Percentiles rank a stretch among this genome's conserved stretches.
phyloP scores from a whole-genome alignment of 2,888 invertebrate genomes.

The Ophion obscuratus region DNA sequence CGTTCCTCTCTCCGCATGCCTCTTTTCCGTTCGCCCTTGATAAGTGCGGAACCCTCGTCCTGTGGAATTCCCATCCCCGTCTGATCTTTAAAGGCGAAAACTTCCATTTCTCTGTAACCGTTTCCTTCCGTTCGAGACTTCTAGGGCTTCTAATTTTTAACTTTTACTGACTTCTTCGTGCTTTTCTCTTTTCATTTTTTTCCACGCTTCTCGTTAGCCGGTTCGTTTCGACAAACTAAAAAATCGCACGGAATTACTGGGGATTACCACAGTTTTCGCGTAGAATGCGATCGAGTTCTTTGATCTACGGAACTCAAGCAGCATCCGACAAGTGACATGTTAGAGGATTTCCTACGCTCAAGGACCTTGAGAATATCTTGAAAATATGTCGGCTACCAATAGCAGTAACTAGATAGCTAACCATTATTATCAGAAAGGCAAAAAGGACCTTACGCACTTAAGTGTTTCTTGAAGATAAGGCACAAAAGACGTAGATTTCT shows the following conservation, averaged over 20 bases:
- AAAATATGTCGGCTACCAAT: no score
- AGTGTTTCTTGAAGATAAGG: no score
- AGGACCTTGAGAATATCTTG: no score
- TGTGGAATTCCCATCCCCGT: constrained; percentile 35
- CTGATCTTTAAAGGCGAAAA: constrained; percentile 30
- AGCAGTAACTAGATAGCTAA: no score
- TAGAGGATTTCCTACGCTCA: no score
- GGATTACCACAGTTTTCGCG: neutral
- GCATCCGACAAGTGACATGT: no score
- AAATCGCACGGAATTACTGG: neutral
- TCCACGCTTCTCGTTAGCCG: neutral
- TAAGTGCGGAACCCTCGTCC: constrained; percentile 17
- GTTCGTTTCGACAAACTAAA: neutral
- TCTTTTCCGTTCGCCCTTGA: constrained; percentile 1
- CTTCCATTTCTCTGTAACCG: constrained; percentile 31
- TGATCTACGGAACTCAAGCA: no score
- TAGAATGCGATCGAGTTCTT: neutral
- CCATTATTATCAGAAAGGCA: no score
- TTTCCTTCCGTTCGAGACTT: no score
- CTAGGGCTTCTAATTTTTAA: constrained; percentile 37
- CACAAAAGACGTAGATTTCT: no score
- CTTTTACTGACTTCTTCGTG: constrained; percentile 2
- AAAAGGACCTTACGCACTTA: no score
- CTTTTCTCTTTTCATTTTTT: neutral
- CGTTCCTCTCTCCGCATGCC: constrained; percentile 33